These are phyloP conservation scores for Gymnodraco acuticeps DNA, from an alignment of 2,797 vertebrate genomes.

Conservation along the genomic window DNA sequence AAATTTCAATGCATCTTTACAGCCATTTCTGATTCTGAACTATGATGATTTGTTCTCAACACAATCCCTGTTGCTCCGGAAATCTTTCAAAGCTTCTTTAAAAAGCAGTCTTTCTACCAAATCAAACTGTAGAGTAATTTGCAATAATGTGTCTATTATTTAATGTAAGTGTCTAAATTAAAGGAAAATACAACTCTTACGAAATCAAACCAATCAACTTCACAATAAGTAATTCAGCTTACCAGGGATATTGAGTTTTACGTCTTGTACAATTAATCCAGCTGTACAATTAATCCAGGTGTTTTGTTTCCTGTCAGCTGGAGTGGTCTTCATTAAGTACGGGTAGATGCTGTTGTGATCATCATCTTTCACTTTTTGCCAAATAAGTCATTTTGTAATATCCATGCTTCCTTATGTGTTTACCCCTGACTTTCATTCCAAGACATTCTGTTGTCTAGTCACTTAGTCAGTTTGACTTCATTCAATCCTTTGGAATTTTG, in stretches of 20 bases:
- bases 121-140: neutral
- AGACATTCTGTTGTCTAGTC: neutral
- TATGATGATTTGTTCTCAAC: neutral
- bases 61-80: neutral
- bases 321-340: neutral
- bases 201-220: neutral
- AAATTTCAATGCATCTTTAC: neutral
- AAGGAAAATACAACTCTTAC: neutral
- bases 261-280: neutral
- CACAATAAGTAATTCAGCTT: neutral
- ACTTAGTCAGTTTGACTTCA: neutral
- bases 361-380: slow-evolving; percentile 3
- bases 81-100: neutral
- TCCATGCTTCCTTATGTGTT: neutral
- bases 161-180: neutral
- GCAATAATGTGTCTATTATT: neutral
- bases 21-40: neutral
- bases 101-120: neutral
- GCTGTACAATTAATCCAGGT: neutral
- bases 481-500: neutral
- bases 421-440: neutral
- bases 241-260: neutral
- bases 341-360: neutral
- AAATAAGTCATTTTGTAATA: neutral
- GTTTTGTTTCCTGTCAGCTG: neutral